phyloP scores from a whole-genome alignment of 2,888 invertebrate species.

The Parnassius apollo region DNA sequence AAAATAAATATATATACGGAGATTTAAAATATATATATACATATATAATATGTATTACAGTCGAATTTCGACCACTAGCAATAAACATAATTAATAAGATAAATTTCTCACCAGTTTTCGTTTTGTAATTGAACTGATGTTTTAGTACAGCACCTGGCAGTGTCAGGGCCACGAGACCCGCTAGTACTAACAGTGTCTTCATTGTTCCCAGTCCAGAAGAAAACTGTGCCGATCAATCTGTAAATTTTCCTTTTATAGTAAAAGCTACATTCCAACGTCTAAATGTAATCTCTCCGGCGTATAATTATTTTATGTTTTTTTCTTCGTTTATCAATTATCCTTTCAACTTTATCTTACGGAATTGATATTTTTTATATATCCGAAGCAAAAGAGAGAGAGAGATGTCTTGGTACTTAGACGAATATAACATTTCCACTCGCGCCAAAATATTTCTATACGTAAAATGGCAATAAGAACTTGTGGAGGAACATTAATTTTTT shows the following conservation, averaged over 20 bases:
- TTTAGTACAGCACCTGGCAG: constrained; percentile 48
- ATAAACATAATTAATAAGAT: not conserved
- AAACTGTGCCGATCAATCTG: constrained; percentile 50
- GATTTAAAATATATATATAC: too few relatives aligned
- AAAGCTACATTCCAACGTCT: constrained; percentile 30
- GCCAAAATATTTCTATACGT: too few relatives aligned
- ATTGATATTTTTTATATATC: not conserved
- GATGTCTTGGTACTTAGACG: too few relatives aligned
- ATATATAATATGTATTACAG: too few relatives aligned
- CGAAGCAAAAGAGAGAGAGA: too few relatives aligned
- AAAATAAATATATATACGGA: too few relatives aligned
- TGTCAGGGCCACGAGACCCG: constrained; percentile 62
- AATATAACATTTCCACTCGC: too few relatives aligned
- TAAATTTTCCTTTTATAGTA: constrained; percentile 36
- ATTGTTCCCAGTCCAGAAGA: constrained; percentile 53
- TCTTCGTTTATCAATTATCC: constrained; percentile 15
- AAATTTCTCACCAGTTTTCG: constrained; percentile 43
- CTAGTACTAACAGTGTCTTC: constrained; percentile 73
- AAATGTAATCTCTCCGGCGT: constrained; percentile 27
- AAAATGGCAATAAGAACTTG: too few relatives aligned
- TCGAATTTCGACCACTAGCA: too few relatives aligned
- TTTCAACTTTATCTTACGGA: constrained; percentile 11
- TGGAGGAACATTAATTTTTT: too few relatives aligned
- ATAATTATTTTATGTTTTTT: constrained; percentile 29
- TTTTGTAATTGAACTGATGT: constrained; percentile 36